Percentiles rank a stretch among this genome's conserved stretches.
Evolutionary conservation across 2,113 vertebrate species (phyloP).

Genomic region (Salvator merianae): DNA sequence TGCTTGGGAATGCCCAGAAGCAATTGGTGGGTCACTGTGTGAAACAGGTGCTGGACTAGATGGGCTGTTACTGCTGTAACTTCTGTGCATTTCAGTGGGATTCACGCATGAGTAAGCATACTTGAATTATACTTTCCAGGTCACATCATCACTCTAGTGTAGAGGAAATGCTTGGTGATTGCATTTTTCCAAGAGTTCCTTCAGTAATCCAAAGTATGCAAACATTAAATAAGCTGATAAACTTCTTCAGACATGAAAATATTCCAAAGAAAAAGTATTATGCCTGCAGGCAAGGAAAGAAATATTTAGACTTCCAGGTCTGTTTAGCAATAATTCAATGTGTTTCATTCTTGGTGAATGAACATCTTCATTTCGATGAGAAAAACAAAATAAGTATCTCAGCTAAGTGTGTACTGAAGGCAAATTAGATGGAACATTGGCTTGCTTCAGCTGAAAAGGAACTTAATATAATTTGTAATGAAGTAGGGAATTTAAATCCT

Average conservation of each 20-base stretch:
- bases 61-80: no score
- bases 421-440: constrained; percentile 31
- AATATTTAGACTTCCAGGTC: constrained; percentile 3
- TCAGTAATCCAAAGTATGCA: not conserved
- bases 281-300: not conserved
- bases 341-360: constrained; percentile 7
- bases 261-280: not conserved
- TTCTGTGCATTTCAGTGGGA: not conserved
- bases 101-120: not conserved
- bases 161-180: not conserved
- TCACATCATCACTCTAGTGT: not conserved
- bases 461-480: constrained; percentile 13
- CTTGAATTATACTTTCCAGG: not conserved
- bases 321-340: not conserved
- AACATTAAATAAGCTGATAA: not conserved
- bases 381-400: not conserved
- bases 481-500: constrained; percentile 12
- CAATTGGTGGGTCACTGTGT: no score
- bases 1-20: no score
- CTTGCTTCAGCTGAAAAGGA: constrained; percentile 30
- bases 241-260: not conserved
- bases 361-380: constrained; percentile 11
- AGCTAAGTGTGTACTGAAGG: constrained; percentile 2
- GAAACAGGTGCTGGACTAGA: no score
- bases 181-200: not conserved